A percentile compares a stretch with the other conserved stretches of the same genome.
Evolutionary conservation across 2,888 invertebrate genomes (phyloP).

Genomic region (Parnassius apollo): DNA sequence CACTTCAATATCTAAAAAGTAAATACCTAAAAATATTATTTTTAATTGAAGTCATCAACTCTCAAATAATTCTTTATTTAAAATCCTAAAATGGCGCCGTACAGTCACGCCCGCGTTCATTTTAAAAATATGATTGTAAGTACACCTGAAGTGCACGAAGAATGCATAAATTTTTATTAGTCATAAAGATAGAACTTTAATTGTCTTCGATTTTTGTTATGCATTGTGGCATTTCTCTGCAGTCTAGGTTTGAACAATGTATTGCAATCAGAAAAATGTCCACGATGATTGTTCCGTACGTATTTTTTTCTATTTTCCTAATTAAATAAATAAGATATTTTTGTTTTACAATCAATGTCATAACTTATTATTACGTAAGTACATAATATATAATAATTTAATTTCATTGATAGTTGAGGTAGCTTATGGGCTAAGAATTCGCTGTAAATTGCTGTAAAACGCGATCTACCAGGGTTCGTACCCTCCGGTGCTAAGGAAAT

Average conservation of each 20-base stretch:
- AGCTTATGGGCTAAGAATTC: too few species aligned
- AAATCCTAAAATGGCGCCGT: not conserved
- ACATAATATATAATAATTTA: too few species aligned
- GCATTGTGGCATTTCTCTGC: not conserved
- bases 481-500: too few species aligned
- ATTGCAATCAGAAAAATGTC: constrained; percentile 1
- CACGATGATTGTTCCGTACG: constrained; percentile 4
- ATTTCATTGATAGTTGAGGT: too few species aligned
- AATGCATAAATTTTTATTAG: constrained; percentile 15
- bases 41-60: not conserved
- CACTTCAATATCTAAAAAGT: not conserved
- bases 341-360: too few species aligned
- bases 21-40: not conserved
- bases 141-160: not conserved
- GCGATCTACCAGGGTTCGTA: too few species aligned
- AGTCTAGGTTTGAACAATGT: constrained; percentile 6
- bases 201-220: constrained; percentile 16
- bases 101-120: not conserved
- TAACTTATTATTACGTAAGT: too few species aligned
- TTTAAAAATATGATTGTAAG: constrained; percentile 18
- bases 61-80: not conserved
- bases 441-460: too few species aligned
- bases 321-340: too few species aligned
- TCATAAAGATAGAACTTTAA: constrained; percentile 21
- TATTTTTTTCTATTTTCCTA: constrained; percentile 2